Evolutionary conservation across 1,140 invertebrate genomes (phyloP).

Genomic region (Pteromalus puparum): DNA sequence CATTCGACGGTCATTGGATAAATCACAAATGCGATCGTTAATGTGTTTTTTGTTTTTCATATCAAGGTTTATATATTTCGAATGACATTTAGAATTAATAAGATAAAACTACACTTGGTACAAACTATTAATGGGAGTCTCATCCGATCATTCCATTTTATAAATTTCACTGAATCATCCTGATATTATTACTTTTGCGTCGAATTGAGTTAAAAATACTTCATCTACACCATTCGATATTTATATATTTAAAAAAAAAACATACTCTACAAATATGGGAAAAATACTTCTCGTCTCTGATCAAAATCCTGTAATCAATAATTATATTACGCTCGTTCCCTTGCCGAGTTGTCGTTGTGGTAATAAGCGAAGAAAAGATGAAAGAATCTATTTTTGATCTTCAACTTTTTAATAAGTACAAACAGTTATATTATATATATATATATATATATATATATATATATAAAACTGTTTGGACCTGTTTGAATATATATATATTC

Average conservation of each 20-base stretch:
- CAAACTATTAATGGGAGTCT: slow-evolving; percentile 21
- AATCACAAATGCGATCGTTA: not conserved
- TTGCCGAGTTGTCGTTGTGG: not conserved
- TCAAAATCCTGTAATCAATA: slow-evolving; percentile 4
- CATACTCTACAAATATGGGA: slow-evolving; percentile 20
- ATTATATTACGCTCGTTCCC: not conserved
- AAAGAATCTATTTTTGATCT: slow-evolving; percentile 40
- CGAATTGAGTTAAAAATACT: not conserved
- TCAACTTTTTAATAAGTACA: slow-evolving; percentile 54
- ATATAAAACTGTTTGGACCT: too few relatives aligned
- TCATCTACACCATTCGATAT: slow-evolving; percentile 18
- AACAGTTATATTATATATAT: slow-evolving; percentile 11
- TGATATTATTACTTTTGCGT: slow-evolving; percentile 8
- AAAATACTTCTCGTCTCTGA: not conserved
- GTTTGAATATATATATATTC: not conserved
- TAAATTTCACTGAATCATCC: slow-evolving; percentile 2
- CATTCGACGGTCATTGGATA: not conserved
- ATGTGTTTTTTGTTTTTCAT: not conserved
- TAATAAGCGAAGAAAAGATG: slow-evolving; percentile 22
- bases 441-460: not conserved
- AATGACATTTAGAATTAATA: not conserved
- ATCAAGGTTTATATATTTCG: slow-evolving; percentile 9
- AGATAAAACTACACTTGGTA: slow-evolving; percentile 11
- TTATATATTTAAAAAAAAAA: slow-evolving; percentile 7
- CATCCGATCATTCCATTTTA: not conserved